Conservation (phyloP, 2,888 invertebrate genomes). For the Melolontha melolontha region DNA sequence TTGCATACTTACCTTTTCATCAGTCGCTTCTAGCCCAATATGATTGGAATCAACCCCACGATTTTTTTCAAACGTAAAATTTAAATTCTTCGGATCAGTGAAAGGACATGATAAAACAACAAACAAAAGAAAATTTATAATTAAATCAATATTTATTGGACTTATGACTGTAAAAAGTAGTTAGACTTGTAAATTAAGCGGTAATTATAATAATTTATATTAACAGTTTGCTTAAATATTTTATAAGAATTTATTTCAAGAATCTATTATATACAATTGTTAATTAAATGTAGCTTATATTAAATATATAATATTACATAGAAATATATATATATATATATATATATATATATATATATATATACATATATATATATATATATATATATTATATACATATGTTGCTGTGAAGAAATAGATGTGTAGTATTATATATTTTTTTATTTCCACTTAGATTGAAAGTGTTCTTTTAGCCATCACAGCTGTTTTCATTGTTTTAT, state of each 20-base stretch:
- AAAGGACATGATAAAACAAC: neutral
- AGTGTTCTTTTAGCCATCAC: slow-evolving; percentile 20
- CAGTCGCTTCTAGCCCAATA: too few relatives aligned
- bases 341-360: neutral
- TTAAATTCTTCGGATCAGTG: too few relatives aligned
- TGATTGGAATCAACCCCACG: too few relatives aligned
- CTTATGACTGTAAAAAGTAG: slow-evolving; percentile 43
- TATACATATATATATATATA: neutral
- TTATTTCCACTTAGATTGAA: neutral
- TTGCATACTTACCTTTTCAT: too few relatives aligned
- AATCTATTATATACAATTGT: slow-evolving; percentile 44
- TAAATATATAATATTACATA: slow-evolving; percentile 26
- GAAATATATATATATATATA: slow-evolving; percentile 22
- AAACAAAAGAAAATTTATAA: slow-evolving; percentile 25
- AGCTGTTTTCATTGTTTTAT: slow-evolving; percentile 8
- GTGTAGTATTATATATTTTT: neutral
- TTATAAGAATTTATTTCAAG: slow-evolving; percentile 51
- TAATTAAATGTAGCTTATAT: slow-evolving; percentile 17
- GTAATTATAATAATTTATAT: slow-evolving; percentile 43
- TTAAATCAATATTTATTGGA: slow-evolving; percentile 44
- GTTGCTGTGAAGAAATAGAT: slow-evolving; percentile 27
- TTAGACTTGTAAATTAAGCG: slow-evolving; percentile 43
- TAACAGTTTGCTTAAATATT: slow-evolving; percentile 52
- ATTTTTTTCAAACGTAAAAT: too few relatives aligned
- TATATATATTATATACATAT: slow-evolving; percentile 3